A percentile compares a stretch with the other conserved stretches of the same genome.
These are phyloP conservation scores for Eucriotettix oculatus DNA, from an alignment of 2,888 invertebrate genomes.

Conservation along the genomic window DNA sequence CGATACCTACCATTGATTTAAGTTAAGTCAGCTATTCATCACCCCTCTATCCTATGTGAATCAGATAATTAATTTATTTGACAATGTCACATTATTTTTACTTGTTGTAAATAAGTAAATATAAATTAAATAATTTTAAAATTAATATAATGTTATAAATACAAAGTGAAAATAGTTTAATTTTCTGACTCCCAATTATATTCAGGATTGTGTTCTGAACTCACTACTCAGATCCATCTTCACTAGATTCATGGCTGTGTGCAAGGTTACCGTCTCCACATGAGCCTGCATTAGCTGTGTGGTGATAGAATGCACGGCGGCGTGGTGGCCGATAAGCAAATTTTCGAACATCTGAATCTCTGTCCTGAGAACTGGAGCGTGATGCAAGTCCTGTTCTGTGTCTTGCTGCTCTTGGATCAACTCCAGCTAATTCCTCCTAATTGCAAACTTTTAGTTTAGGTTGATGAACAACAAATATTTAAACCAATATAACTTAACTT, in stretches of 20 bases:
- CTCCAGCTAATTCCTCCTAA: slow-evolving; percentile 45
- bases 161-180: no score
- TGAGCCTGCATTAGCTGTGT: not conserved
- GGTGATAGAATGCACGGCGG: slow-evolving; percentile 1
- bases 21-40: no score
- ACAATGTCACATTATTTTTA: no score
- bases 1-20: no score
- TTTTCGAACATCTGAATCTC: slow-evolving; percentile 14
- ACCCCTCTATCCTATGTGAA: no score
- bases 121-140: no score
- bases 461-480: no score
- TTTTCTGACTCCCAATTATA: no score
- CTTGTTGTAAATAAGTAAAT: no score
- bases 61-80: no score
- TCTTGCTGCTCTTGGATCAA: slow-evolving; percentile 29
- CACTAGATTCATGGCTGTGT: slow-evolving; percentile 18
- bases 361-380: slow-evolving; percentile 24
- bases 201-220: not conserved
- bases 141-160: no score
- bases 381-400: slow-evolving; percentile 16
- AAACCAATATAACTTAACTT: no score
- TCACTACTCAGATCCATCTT: slow-evolving; percentile 13
- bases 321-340: slow-evolving; percentile 23
- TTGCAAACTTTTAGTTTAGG: not conserved
- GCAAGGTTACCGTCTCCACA: not conserved